Evolutionary conservation across 2,888 invertebrate species (phyloP).

Genomic region (Philereme transversata): DNA sequence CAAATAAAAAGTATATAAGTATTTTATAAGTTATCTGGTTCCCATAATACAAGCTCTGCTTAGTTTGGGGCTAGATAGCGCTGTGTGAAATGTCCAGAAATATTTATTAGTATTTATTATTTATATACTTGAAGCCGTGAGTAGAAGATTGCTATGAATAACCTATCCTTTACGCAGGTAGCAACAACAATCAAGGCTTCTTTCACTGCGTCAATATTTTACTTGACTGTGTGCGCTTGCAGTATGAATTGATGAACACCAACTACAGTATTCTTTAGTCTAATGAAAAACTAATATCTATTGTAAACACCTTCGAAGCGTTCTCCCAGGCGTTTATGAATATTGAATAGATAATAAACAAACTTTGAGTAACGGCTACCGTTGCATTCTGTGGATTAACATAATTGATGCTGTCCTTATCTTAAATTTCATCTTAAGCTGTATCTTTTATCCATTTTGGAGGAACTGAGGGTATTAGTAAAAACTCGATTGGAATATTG

Average conservation of each 20-base stretch:
- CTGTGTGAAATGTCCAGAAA: too few relatives aligned
- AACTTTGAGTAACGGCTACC: conserved; percentile 41
- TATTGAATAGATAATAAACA: conserved; percentile 39
- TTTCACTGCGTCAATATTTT: conserved; percentile 16
- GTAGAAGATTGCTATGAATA: neutral
- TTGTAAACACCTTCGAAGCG: conserved; percentile 35
- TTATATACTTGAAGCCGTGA: too few relatives aligned
- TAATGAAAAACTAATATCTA: conserved; percentile 36
- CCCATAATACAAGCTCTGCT: too few relatives aligned
- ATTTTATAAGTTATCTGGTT: too few relatives aligned
- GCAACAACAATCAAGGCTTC: neutral
- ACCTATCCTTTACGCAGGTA: neutral
- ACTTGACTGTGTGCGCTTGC: conserved; percentile 14
- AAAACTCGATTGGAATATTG: conserved; percentile 31
- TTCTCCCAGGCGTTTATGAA: conserved; percentile 42
- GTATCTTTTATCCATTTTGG: conserved; percentile 27
- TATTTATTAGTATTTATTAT: too few relatives aligned
- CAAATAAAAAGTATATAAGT: too few relatives aligned
- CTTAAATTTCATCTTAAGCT: conserved; percentile 37
- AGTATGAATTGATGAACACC: conserved; percentile 29
- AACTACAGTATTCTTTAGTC: conserved; percentile 29
- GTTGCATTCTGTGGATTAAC: conserved; percentile 39
- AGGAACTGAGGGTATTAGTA: conserved; percentile 26
- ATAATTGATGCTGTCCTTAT: conserved; percentile 41
- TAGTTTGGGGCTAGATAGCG: too few relatives aligned